Evolutionary conservation across 1,140 invertebrate species (phyloP).

Genomic region (Varroa destructor): DNA sequence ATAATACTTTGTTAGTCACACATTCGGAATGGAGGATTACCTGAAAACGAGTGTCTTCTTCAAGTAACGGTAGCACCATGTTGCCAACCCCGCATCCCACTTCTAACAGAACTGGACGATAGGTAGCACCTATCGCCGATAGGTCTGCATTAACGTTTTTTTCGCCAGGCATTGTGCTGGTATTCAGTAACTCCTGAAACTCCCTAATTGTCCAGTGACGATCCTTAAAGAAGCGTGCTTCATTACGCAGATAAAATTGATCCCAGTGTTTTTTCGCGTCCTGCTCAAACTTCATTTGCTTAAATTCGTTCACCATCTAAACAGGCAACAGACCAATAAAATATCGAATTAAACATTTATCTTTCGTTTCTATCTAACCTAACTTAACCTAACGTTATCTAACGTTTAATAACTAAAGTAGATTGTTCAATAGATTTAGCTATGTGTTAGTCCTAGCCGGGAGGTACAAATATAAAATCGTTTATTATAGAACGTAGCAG

Average conservation of each 20-base stretch:
- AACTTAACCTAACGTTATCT: constrained; percentile 6
- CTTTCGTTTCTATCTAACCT: constrained; percentile 10
- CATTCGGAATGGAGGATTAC: too few relatives aligned
- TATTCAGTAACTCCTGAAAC: constrained; percentile 61
- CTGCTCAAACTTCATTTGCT: constrained; percentile 63
- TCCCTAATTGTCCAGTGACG: constrained; percentile 91
- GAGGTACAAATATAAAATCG: background rate
- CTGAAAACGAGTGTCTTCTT: constrained; percentile 55
- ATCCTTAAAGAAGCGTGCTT: constrained; percentile 84
- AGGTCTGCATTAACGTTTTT: background rate
- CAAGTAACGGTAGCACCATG: constrained; percentile 78
- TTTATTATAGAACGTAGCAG: too few relatives aligned
- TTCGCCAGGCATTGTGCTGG: constrained; percentile 5
- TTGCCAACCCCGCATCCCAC: constrained; percentile 96
- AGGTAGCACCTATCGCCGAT: background rate
- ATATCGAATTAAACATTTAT: background rate
- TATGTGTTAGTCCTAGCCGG: background rate
- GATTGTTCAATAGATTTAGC: background rate
- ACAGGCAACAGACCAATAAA: background rate
- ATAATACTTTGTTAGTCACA: too few relatives aligned
- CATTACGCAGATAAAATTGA: constrained; percentile 89
- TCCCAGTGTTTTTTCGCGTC: constrained; percentile 91
- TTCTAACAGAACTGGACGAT: constrained; percentile 52
- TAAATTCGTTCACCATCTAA: constrained; percentile 52
- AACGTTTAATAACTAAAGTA: background rate